Evolutionary conservation across 2,888 invertebrate species (phyloP).

Genomic region (Ornithoptera alexandrae): DNA sequence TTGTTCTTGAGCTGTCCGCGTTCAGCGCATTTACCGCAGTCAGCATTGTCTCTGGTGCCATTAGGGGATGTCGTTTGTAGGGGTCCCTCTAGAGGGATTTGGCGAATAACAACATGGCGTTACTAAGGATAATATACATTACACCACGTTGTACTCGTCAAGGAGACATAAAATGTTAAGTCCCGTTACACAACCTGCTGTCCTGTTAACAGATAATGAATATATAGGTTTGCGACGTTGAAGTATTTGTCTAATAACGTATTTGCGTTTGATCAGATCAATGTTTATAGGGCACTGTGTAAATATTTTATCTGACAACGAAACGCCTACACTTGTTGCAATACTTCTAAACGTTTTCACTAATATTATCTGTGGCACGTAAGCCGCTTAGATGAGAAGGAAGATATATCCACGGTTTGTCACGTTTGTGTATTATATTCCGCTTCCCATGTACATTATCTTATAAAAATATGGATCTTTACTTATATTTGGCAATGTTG

Average conservation of each 20-base stretch:
- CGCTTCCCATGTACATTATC: constrained; percentile 9
- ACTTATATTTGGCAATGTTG: constrained; percentile 1
- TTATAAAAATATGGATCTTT: constrained; percentile 13
- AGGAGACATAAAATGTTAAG: too few species aligned
- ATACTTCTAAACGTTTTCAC: constrained; percentile 27
- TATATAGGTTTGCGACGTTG: too few species aligned
- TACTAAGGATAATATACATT: too few species aligned
- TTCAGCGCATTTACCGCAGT: too few species aligned
- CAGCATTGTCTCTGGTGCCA: too few species aligned
- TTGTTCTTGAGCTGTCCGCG: too few species aligned
- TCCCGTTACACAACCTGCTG: too few species aligned
- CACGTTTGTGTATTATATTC: constrained; percentile 27
- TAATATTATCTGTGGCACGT: constrained; percentile 30
- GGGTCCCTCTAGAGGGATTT: too few species aligned
- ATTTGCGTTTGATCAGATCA: constrained; percentile 2
- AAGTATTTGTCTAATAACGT: not conserved
- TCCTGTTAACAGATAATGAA: too few species aligned
- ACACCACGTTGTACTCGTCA: too few species aligned
- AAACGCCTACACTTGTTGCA: constrained; percentile 22
- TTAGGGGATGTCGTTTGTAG: too few species aligned
- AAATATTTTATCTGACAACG: constrained; percentile 10
- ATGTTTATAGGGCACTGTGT: not conserved
- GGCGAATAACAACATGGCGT: too few species aligned
- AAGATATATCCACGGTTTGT: constrained; percentile 27
- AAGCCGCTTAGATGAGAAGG: constrained; percentile 25